A percentile compares a stretch with the other conserved stretches of the same genome.
Conservation (phyloP, 2,888 invertebrate genomes). For the Cerceris ruficornis region DNA sequence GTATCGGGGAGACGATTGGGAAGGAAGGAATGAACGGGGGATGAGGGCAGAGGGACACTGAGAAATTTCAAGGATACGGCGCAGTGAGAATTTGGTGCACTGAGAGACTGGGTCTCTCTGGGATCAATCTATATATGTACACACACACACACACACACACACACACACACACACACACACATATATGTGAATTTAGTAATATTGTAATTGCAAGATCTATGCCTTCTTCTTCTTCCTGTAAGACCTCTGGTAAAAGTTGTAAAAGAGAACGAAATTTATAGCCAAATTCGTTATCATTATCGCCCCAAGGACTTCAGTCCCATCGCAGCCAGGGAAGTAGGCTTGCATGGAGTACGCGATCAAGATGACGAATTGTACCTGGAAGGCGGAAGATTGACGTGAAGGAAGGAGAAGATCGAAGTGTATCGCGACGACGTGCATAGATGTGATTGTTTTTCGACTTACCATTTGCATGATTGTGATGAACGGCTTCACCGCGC, state of each 20-base stretch:
- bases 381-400: constrained; percentile 68
- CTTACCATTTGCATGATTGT: constrained; percentile 1
- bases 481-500: not conserved
- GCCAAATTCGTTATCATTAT: constrained; percentile 84
- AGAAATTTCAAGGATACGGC: no score
- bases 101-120: no score
- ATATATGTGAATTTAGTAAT: not conserved
- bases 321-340: constrained; percentile 83
- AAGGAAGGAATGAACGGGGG: no score
- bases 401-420: not conserved
- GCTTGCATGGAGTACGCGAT: constrained; percentile 83
- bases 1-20: not conserved
- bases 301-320: constrained; percentile 81
- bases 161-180: not conserved
- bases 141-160: not conserved
- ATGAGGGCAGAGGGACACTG: no score
- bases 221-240: constrained; percentile 75
- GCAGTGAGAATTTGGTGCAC: no score
- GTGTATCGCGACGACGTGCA: no score
- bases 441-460: not conserved
- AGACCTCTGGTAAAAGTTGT: constrained; percentile 85
- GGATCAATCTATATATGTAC: no score
- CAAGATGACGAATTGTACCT: constrained; percentile 86
- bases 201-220: not conserved
- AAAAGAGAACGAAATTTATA: constrained; percentile 87